Base-by-base conservation (phyloP, 2,113 vertebrate genomes). In the Sylvietta virens region DNA sequence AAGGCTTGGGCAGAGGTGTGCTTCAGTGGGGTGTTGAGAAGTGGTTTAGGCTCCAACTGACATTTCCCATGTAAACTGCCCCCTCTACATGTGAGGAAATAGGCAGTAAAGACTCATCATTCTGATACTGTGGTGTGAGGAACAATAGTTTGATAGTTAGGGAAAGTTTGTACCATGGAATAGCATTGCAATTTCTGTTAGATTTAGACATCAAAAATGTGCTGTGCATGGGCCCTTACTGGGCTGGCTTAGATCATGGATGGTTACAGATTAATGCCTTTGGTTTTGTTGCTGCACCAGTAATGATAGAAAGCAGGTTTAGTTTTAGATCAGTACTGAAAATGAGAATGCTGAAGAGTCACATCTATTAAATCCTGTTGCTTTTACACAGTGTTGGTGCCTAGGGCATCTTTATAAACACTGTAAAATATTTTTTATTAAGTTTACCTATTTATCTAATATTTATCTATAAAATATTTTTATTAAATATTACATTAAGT, bases 371-470 rank as follows among this genome's bases (percentile, higher is more conserved):
- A 67, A 85, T 88, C 23, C 45, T 82, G 10, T 56, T 89, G 70
- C 42, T 72, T 92, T 81, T 72, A 57, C 21, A 33, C 18, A 8
- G 33, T 50, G 8, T 15, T 85, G 53, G 35, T 90, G 71, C 88
- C 51, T 37, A 48, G 61, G 66, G 62, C 86, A 93, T 67, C 47
- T 92, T 83, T 78, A 44, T 86, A 88, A 83, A 62, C 30, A 31
- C 13, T 72, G 27, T 69, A 57, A 79, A 48, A 27, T 81, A 72
- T 37, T 31, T 74, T 77, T 60, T 15, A 70, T 45, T 7, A 58
- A 94, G 67, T 54, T 47, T 42, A 2, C 28, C 47, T 71, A 28
- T 69, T 62, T 62, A 30, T 40, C 39, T 62, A 62, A 62, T 62
- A 30, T 40, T 40, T 62, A 1, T 33, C 51, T 69, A 24, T 72